A percentile compares a stretch with the other conserved stretches of the same genome.
phyloP scores from a whole-genome alignment of 2,797 vertebrate genomes.

The Scyliorhinus canicula region DNA sequence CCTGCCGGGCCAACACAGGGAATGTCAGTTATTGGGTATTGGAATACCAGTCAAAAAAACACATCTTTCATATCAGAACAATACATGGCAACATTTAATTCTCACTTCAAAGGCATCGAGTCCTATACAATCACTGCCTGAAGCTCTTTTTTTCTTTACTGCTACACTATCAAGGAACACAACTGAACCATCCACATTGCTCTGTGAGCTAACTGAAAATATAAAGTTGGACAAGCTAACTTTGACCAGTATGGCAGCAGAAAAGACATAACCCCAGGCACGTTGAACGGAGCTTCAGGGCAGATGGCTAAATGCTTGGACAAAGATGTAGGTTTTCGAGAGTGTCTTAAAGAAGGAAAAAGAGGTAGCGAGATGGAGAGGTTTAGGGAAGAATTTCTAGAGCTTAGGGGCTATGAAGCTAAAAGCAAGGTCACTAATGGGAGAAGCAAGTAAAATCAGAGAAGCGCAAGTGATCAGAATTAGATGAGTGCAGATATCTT shows the following conservation, averaged over 20 bases:
- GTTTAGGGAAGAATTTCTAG: neutral
- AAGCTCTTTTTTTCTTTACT: neutral
- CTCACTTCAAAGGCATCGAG: neutral
- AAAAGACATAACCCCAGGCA: neutral
- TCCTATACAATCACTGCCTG: neutral
- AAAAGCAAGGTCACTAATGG: neutral
- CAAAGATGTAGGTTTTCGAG: too few species aligned
- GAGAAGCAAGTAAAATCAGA: neutral
- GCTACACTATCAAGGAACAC: neutral
- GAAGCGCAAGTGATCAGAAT: neutral
- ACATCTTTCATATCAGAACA: neutral
- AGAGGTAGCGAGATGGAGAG: neutral
- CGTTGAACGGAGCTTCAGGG: too few species aligned
- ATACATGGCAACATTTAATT: neutral
- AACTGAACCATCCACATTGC: too few species aligned
- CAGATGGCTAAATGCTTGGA: too few species aligned
- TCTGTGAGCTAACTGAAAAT: too few species aligned
- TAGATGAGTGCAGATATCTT: neutral
- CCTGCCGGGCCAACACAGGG: neutral
- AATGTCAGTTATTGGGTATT: neutral
- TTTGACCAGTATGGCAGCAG: neutral
- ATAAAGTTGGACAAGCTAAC: neutral
- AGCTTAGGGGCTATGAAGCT: neutral
- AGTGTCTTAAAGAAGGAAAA: neutral
- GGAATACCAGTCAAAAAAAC: neutral